phyloP scores from a whole-genome alignment of 2,888 invertebrate species.

The Caenorhabditis sp. region DNA sequence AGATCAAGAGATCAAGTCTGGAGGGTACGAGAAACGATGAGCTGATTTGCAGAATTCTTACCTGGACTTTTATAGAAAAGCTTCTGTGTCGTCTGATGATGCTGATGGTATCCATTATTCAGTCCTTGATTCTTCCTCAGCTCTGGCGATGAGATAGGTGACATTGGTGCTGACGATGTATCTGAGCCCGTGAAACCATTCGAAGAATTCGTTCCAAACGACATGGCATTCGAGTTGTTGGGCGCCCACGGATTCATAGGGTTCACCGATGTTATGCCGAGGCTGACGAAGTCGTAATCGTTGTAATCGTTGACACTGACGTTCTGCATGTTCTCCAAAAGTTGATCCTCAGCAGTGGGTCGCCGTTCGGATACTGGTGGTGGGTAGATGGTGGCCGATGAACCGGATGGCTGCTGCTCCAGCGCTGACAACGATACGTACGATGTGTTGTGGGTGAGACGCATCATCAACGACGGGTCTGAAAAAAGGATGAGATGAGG shows the following conservation, averaged over 20 bases:
- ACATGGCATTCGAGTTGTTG: constrained; percentile 16
- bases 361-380: constrained; percentile 20
- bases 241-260: constrained; percentile 47
- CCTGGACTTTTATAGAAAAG: constrained; percentile 29
- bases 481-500: constrained; percentile 23
- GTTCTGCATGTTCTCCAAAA: constrained; percentile 42
- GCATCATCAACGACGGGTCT: constrained; percentile 56
- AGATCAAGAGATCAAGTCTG: constrained; percentile 10
- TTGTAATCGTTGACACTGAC: constrained; percentile 43
- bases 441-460: constrained; percentile 58
- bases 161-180: constrained; percentile 63
- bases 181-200: constrained; percentile 60
- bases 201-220: constrained; percentile 46
- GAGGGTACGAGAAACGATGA: neutral
- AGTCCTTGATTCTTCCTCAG: neutral
- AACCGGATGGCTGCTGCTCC: constrained; percentile 49
- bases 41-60: neutral
- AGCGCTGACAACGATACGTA: constrained; percentile 55
- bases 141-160: constrained; percentile 50
- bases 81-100: constrained; percentile 19
- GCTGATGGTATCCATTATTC: constrained; percentile 32
- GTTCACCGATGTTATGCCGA: constrained; percentile 34
- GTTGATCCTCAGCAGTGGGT: constrained; percentile 35
- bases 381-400: constrained; percentile 43
- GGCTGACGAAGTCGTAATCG: constrained; percentile 28